phyloP scores from a whole-genome alignment of 2,888 invertebrate genomes.

The Fragum whitleyi region DNA sequence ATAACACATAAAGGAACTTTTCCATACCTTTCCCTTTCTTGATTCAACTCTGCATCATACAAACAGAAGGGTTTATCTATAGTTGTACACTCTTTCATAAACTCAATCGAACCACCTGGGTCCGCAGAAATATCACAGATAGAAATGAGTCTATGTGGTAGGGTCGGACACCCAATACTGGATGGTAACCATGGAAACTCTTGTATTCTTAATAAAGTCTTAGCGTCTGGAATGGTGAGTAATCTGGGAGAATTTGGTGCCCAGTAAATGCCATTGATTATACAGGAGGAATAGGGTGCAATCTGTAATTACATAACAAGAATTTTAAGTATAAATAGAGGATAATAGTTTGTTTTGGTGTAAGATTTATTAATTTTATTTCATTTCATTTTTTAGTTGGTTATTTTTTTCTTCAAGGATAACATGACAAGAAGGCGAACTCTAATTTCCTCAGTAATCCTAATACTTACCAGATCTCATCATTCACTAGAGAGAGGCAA shows the following conservation, averaged over 20 bases:
- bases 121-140: conserved; percentile 99
- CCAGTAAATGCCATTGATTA: conserved; percentile 99
- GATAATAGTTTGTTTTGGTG: too few species aligned
- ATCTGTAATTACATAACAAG: conserved; percentile 87
- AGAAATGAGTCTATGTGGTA: conserved; percentile 89
- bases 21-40: conserved; percentile 95
- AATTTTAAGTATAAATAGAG: too few species aligned
- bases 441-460: too few species aligned
- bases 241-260: conserved; percentile 98
- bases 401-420: too few species aligned
- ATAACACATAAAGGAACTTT: too few species aligned
- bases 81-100: conserved; percentile 99
- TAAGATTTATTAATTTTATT: too few species aligned
- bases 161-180: conserved; percentile 82
- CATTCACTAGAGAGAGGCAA: too few species aligned
- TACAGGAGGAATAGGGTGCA: conserved; percentile 98
- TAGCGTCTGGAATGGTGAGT: conserved; percentile 98
- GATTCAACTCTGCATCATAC: conserved; percentile 99
- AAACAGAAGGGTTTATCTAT: conserved; percentile 99
- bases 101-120: conserved; percentile 99
- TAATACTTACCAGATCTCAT: too few species aligned
- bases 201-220: conserved; percentile 92
- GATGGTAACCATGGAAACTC: conserved; percentile 97
- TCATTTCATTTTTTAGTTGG: too few species aligned
- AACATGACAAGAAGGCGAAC: too few species aligned